Conservation (phyloP, 1,140 invertebrate genomes). For the Eulimnadia texana region DNA sequence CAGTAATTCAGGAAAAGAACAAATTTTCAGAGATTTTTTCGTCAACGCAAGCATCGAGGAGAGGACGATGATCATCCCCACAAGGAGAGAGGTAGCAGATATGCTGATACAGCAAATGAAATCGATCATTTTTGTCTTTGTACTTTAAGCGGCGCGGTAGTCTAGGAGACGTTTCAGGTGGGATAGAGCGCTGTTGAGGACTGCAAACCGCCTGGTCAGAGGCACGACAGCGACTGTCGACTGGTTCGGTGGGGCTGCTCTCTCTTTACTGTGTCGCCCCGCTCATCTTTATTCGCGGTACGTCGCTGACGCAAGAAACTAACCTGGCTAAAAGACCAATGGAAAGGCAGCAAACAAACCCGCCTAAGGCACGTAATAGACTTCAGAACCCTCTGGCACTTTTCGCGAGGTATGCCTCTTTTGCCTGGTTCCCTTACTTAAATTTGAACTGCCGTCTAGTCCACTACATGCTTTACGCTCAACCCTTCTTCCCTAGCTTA, state of each 20-base stretch:
- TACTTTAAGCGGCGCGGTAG: no score
- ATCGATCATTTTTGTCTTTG: background rate
- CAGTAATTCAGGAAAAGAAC: background rate
- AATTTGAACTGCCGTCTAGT: background rate
- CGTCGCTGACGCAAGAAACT: background rate
- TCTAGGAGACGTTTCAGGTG: no score
- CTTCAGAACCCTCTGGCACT: background rate
- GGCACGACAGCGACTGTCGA: background rate
- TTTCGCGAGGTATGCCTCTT: background rate
- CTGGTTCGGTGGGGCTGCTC: background rate
- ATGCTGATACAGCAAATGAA: background rate
- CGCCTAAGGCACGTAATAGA: background rate
- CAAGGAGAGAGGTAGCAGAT: background rate
- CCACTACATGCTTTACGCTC: background rate
- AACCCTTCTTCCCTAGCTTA: no score
- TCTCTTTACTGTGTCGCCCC: background rate
- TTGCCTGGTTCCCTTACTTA: background rate
- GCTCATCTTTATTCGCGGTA: background rate
- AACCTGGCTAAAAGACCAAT: background rate
- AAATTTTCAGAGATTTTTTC: background rate
- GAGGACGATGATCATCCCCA: background rate
- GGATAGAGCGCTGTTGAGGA: background rate
- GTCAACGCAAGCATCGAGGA: background rate
- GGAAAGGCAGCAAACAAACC: background rate
- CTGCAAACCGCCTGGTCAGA: background rate